Base-by-base conservation (phyloP, 2,113 vertebrate species). In the Hypomesus transpacificus region DNA sequence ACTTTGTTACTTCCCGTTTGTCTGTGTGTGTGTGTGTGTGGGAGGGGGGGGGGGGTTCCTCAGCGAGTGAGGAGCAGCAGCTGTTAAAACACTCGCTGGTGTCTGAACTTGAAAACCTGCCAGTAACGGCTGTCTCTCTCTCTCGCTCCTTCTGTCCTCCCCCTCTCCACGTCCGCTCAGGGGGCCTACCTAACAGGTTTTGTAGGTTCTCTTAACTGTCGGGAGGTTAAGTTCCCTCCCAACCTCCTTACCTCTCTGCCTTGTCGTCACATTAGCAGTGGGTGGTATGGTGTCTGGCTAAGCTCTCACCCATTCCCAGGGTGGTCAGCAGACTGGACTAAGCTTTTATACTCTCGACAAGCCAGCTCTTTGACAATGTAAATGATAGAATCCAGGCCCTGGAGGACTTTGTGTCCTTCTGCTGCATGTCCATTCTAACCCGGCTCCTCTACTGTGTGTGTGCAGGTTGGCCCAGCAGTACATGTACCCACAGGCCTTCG, bases 391-490 rank as follows among this genome's bases (percentile, higher is more conserved):
- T 69, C 69, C 76, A 79, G 77, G 53, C 14, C 22, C n/a, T 64
- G 68, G 56, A 68, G 81, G 26, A 70, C 56, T 59, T 22, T 14
- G 61, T 65, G 66, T 70, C 69, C 2, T 28, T 62, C 14, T 17
- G 51, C 21, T 17, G 13, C 59, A 9, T 78, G 65, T 3, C 3
- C 26, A 20, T 28, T 65, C 20, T 72, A 61, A 70, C 60, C n/a
- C 22, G 26, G 3, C 77, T 70, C 72, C 50, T 82, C 59, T 73
- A 72, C 87, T 87, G 7, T 68, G 62, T 80, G 14, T 80, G 13
- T 75, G 0, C 92, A 98, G 96, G 86, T 91, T 97, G 82, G 90
- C 95, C 1, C 94, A 95, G 70, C 95, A 92, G 75, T 96, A 95
- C 34, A 79, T 97, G 77, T 98, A 97, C 88, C 95, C 96, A 2